Percentiles rank a stretch among this genome's conserved stretches.
Evolutionary conservation across 2,797 vertebrate species (phyloP).

Genomic region (Pipistrellus pipistrellus): DNA sequence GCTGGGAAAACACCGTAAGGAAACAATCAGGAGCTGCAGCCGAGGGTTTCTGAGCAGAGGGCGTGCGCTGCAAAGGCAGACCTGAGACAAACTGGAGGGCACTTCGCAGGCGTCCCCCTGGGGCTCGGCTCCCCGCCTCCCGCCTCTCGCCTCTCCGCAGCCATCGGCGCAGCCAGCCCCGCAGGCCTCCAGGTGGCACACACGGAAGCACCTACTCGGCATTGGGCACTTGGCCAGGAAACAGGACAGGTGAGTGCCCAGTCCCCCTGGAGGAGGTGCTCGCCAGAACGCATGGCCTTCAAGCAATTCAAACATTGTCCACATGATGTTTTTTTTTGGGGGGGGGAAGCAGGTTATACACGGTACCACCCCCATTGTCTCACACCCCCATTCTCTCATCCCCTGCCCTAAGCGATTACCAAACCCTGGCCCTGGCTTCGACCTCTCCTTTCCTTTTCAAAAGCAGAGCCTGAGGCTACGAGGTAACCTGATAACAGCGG

Average conservation of each 20-base stretch:
- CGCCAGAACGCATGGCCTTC: neutral
- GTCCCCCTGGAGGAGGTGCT: neutral
- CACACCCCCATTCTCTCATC: neutral
- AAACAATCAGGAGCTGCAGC: conserved; percentile 51
- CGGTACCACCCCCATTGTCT: neutral
- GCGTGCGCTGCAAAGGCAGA: neutral
- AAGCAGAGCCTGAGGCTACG: neutral
- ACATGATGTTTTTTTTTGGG: neutral
- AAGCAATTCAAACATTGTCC: neutral
- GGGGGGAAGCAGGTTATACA: neutral
- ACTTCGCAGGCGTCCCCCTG: neutral
- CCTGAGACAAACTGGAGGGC: neutral
- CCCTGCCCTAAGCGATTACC: neutral
- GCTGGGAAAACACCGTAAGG: conserved; percentile 56
- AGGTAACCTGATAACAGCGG: conserved; percentile 9
- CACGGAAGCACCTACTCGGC: neutral
- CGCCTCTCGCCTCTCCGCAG: neutral
- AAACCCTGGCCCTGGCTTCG: neutral
- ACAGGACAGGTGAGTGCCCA: neutral
- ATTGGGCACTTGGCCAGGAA: neutral
- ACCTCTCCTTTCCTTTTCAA: conserved; percentile 14
- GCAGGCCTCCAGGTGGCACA: neutral
- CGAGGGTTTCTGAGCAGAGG: conserved; percentile 28
- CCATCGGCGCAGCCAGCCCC: neutral
- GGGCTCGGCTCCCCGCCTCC: neutral